Evolutionary conservation across 64 coral and sea anemone genomes (phyloP).

Genomic region (Porites lutea): DNA sequence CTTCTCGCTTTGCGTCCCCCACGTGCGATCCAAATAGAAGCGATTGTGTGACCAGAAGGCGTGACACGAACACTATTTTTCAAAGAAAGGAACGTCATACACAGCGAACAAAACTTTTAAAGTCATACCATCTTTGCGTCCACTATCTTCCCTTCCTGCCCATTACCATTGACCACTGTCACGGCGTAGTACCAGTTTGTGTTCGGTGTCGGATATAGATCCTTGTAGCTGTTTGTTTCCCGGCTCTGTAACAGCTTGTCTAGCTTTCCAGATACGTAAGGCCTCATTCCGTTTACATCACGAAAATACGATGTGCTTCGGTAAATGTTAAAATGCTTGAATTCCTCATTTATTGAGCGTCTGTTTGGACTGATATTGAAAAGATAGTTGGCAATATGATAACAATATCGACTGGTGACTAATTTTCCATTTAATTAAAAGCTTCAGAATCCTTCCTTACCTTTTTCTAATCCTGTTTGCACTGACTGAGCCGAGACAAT

Average conservation of each 20-base stretch:
- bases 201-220: slow-evolving; percentile 64
- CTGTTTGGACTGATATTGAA: slow-evolving; percentile 23
- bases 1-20: no score
- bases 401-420: no score
- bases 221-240: slow-evolving; percentile 57
- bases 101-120: no score
- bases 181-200: slow-evolving; percentile 76
- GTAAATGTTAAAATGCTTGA: slow-evolving; percentile 90
- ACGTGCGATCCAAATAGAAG: no score
- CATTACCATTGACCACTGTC: slow-evolving; percentile 75
- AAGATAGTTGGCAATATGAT: not conserved
- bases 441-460: not conserved
- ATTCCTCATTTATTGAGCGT: slow-evolving; percentile 49
- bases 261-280: slow-evolving; percentile 57
- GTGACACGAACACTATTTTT: no score
- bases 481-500: not conserved
- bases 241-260: slow-evolving; percentile 46
- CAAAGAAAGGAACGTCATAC: no score
- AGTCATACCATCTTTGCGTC: slow-evolving; percentile 41
- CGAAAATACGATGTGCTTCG: slow-evolving; percentile 62
- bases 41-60: no score
- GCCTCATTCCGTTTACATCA: slow-evolving; percentile 72
- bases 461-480: no score
- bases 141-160: slow-evolving; percentile 56
- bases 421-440: not conserved